These are phyloP conservation scores for Hydroisotoma schaefferi DNA, from an alignment of 2,888 invertebrate genomes.

Conservation along the genomic window DNA sequence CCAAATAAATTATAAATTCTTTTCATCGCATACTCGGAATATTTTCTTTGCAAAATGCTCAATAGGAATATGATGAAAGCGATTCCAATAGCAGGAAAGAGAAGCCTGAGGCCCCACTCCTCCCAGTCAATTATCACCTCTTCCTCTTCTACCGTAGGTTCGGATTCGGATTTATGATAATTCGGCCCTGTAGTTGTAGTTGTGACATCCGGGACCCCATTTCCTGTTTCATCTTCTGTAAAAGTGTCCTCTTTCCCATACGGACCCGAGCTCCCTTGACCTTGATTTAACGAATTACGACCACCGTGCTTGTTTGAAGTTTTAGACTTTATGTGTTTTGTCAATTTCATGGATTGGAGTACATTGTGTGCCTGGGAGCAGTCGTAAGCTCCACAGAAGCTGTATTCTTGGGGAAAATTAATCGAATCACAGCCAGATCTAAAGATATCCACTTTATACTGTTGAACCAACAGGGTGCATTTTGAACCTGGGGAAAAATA, in stretches of 20 bases:
- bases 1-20: neutral
- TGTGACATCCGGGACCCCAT: neutral
- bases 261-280: neutral
- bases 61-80: constrained; percentile 21
- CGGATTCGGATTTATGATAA: neutral
- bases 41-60: constrained; percentile 12
- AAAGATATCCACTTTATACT: constrained; percentile 21
- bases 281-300: neutral
- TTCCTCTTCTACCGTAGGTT: neutral
- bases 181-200: neutral
- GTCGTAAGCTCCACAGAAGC: constrained; percentile 32
- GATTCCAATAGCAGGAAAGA: constrained; percentile 22
- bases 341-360: constrained; percentile 23
- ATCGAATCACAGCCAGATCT: constrained; percentile 6
- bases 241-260: neutral
- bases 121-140: constrained; percentile 11
- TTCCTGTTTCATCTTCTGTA: neutral
- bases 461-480: constrained; percentile 24
- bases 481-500: neutral
- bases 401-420: constrained; percentile 14
- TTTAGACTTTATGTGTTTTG: neutral
- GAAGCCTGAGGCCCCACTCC: constrained; percentile 8
- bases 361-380: constrained; percentile 20
- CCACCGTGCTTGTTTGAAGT: neutral
- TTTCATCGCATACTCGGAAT: constrained; percentile 14